These are phyloP conservation scores for Notocelia uddmanniana DNA, from an alignment of 2,888 invertebrate genomes.

Conservation along the genomic window DNA sequence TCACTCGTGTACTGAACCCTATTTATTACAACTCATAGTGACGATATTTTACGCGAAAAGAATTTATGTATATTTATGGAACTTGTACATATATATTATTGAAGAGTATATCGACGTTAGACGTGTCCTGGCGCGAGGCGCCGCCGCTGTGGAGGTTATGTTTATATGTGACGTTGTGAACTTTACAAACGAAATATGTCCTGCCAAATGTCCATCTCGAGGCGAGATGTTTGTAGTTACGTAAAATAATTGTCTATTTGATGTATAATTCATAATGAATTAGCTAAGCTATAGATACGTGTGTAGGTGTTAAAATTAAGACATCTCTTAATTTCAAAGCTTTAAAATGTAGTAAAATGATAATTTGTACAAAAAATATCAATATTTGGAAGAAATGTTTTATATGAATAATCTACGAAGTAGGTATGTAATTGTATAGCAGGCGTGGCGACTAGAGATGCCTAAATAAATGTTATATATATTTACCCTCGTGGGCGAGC, in stretches of 20 bases:
- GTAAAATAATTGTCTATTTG: conserved; percentile 56
- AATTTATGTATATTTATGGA: conserved; percentile 52
- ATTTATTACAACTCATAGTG: conserved; percentile 49
- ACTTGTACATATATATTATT: conserved; percentile 29
- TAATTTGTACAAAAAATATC: conserved; percentile 73
- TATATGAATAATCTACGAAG: conserved; percentile 55
- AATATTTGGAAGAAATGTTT: conserved; percentile 57
- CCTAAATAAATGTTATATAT: conserved; percentile 45
- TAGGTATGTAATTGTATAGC: conserved; percentile 45
- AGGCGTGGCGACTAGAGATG: conserved; percentile 37
- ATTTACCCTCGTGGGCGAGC: conserved; percentile 30
- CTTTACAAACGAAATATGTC: conserved; percentile 58
- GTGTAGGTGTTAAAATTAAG: conserved; percentile 68
- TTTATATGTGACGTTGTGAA: conserved; percentile 48
- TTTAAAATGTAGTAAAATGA: conserved; percentile 74
- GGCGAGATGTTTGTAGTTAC: conserved; percentile 61
- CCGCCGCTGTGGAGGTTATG: background rate
- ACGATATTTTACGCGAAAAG: conserved; percentile 47
- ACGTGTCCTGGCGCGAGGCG: conserved; percentile 18
- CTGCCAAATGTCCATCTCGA: conserved; percentile 60
- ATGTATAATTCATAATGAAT: conserved; percentile 64
- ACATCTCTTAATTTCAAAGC: conserved; percentile 81
- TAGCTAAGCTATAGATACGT: conserved; percentile 60
- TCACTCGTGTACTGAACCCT: conserved; percentile 39
- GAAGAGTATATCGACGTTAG: conserved; percentile 38